Evolutionary conservation across 2,113 vertebrate species (phyloP).

Genomic region (Archilochus colubris): DNA sequence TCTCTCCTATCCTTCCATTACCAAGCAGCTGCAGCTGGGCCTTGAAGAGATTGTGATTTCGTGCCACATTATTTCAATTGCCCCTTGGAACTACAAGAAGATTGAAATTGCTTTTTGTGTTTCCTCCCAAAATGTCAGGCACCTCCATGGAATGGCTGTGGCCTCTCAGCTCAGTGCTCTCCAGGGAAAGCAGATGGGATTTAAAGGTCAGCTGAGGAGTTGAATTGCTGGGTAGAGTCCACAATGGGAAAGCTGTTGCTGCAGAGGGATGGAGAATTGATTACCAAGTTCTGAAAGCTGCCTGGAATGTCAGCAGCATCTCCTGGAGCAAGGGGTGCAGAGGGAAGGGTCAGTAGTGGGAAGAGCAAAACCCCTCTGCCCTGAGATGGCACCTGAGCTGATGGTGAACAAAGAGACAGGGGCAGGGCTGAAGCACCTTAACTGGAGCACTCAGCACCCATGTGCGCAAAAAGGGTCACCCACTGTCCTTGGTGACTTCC

Average conservation of each 20-base stretch:
- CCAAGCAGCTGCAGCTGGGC: background rate
- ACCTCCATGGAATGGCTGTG: background rate
- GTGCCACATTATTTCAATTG: background rate
- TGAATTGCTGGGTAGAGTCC: background rate
- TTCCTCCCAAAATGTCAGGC: background rate
- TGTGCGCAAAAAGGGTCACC: background rate
- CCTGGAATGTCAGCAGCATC: background rate
- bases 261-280: background rate
- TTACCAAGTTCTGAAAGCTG: background rate
- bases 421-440: background rate
- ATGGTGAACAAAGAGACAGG: background rate
- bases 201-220: background rate
- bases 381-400: background rate
- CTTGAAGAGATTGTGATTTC: background rate
- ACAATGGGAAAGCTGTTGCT: background rate
- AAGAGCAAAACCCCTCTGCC: background rate
- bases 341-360: background rate
- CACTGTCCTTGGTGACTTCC: accelerated
- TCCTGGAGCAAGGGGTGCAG: background rate
- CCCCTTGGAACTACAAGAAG: background rate
- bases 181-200: background rate
- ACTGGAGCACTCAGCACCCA: background rate
- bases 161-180: background rate
- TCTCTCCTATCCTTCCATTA: background rate
- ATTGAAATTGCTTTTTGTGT: background rate